Evolutionary conservation across 2,888 invertebrate species (phyloP).

Genomic region (Calephelis perditalis): DNA sequence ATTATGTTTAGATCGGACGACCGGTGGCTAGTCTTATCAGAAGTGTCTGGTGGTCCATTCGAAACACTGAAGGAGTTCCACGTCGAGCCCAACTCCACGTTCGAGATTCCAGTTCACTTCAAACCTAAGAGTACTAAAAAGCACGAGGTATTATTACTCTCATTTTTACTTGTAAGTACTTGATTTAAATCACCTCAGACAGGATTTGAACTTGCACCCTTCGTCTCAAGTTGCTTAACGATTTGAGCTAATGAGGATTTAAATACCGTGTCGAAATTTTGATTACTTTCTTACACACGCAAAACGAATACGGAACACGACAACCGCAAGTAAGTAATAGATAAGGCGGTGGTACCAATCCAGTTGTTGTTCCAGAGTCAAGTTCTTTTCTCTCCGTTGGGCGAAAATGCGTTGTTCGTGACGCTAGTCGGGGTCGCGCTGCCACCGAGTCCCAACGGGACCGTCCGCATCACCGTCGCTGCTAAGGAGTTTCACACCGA

Average conservation of each 20-base stretch:
- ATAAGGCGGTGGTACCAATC: too few relatives aligned
- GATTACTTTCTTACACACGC: too few relatives aligned
- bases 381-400: slow-evolving; percentile 61
- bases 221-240: too few relatives aligned
- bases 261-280: too few relatives aligned
- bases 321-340: too few relatives aligned
- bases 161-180: too few relatives aligned
- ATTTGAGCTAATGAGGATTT: too few relatives aligned
- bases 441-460: slow-evolving; percentile 58
- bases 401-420: slow-evolving; percentile 57
- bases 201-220: too few relatives aligned
- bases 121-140: slow-evolving; percentile 59
- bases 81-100: slow-evolving; percentile 57
- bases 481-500: slow-evolving; percentile 53
- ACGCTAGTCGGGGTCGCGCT: slow-evolving; percentile 45
- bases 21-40: slow-evolving; percentile 58
- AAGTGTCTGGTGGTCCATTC: slow-evolving; percentile 56
- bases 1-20: slow-evolving; percentile 52
- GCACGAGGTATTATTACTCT: slow-evolving; percentile 48
- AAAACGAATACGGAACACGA: too few relatives aligned
- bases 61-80: slow-evolving; percentile 58
- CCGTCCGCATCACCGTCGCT: slow-evolving; percentile 43
- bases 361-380: slow-evolving; percentile 41
- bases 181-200: too few relatives aligned
- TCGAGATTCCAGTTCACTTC: slow-evolving; percentile 59